phyloP scores from a whole-genome alignment of 2,888 invertebrate species.

The Harpalus rufipes region DNA sequence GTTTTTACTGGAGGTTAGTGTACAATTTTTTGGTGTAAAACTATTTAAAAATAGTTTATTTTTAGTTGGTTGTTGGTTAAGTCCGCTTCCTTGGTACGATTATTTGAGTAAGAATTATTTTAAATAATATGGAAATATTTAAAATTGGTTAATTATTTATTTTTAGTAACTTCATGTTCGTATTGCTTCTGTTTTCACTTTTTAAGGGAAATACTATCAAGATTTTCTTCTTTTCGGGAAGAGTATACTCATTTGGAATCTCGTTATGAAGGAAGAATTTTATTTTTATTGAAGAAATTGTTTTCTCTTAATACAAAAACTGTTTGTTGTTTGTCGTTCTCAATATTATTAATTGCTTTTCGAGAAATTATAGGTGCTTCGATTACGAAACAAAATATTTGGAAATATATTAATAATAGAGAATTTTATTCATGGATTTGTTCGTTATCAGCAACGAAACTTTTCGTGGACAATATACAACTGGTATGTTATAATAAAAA shows the following conservation, averaged over 20 bases:
- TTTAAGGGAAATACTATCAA: slow-evolving; percentile 19
- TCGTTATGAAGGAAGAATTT: slow-evolving; percentile 71
- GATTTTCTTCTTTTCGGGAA: slow-evolving; percentile 70
- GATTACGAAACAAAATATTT: not conserved
- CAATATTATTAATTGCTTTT: not conserved
- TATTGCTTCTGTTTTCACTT: not conserved
- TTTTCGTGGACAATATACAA: not conserved
- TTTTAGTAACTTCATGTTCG: not conserved
- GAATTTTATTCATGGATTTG: not conserved
- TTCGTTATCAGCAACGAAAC: not conserved
- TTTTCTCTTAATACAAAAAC: slow-evolving; percentile 68
- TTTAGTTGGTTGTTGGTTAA: not conserved
- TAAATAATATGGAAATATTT: not conserved
- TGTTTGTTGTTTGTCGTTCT: not conserved
- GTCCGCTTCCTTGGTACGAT: not conserved
- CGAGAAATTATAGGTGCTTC: not conserved
- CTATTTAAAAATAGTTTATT: not conserved
- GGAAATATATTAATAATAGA: not conserved
- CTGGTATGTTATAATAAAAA: slow-evolving; percentile 36
- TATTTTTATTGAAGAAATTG: slow-evolving; percentile 70
- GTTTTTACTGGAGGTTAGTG: not conserved
- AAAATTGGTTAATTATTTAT: not conserved
- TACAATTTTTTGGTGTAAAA: not conserved
- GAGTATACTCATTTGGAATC: slow-evolving; percentile 72
- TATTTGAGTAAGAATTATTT: slow-evolving; percentile 14